Percentiles rank a stretch among this genome's conserved stretches.
phyloP scores from a whole-genome alignment of 2,797 vertebrate species.

The Fistularia commersonii region DNA sequence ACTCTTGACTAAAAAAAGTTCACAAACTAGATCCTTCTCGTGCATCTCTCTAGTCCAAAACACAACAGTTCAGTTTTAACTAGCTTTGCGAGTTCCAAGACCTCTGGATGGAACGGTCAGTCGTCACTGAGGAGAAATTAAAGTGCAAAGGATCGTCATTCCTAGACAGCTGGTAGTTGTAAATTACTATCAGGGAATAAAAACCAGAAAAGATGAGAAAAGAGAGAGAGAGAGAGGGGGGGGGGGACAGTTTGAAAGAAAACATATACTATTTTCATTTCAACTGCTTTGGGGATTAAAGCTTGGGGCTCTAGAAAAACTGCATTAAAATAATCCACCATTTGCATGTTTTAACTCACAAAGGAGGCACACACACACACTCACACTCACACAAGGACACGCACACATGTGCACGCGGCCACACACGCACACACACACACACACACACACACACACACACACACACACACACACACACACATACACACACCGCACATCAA shows the following conservation, averaged over 20 bases:
- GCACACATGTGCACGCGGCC: too few relatives aligned
- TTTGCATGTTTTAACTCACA: conserved; percentile 79
- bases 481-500: conserved; percentile 36
- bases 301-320: conserved; percentile 56
- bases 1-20: conserved; percentile 17
- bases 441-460: too few relatives aligned
- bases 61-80: conserved; percentile 17
- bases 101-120: conserved; percentile 45
- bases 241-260: conserved; percentile 58
- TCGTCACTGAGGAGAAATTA: conserved; percentile 43
- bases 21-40: conserved; percentile 4
- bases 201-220: conserved; percentile 19
- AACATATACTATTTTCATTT: conserved; percentile 76
- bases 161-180: conserved; percentile 64
- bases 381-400: too few relatives aligned
- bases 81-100: conserved; percentile 32
- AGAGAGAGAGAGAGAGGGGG: conserved; percentile 2
- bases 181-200: conserved; percentile 60
- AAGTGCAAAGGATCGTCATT: conserved; percentile 51
- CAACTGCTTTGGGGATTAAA: conserved; percentile 75
- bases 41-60: neutral
- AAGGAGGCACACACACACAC: conserved; percentile 63
- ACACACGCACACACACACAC: too few relatives aligned
- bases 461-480: conserved; percentile 6
- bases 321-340: conserved; percentile 79